These are phyloP conservation scores for Melanotaenia boesemani DNA, from an alignment of 2,797 vertebrate genomes.

Conservation along the genomic window DNA sequence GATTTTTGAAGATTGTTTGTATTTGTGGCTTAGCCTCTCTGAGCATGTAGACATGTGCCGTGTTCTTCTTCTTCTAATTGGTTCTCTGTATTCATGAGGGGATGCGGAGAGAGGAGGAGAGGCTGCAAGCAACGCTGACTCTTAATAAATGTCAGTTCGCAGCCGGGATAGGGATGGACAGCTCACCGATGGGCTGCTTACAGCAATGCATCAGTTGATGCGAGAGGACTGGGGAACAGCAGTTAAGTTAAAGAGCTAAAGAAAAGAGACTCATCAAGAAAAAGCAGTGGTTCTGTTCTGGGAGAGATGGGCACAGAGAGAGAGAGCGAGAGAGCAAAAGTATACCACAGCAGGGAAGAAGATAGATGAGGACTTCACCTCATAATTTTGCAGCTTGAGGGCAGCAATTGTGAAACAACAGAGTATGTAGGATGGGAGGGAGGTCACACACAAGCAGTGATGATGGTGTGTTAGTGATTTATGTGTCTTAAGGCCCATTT, in stretches of 20 bases:
- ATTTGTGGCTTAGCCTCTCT: conserved; percentile 58
- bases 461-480: conserved; percentile 26
- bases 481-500: not conserved
- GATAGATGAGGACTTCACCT: conserved; percentile 22
- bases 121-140: conserved; percentile 66
- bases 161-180: conserved; percentile 60
- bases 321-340: conserved; percentile 6
- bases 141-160: conserved; percentile 74
- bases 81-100: conserved; percentile 76
- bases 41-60: conserved; percentile 69
- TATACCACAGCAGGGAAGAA: conserved; percentile 12
- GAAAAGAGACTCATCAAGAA: conserved; percentile 29
- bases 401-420: conserved; percentile 36
- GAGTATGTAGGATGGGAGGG: conserved; percentile 26
- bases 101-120: conserved; percentile 49
- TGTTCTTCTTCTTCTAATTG: conserved; percentile 76
- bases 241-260: conserved; percentile 36
- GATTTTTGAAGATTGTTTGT: conserved; percentile 52
- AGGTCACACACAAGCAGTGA: conserved; percentile 32
- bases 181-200: conserved; percentile 73
- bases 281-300: conserved; percentile 25
- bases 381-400: conserved; percentile 32
- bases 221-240: conserved; percentile 32
- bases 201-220: conserved; percentile 63
- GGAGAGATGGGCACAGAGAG: conserved; percentile 9